These are phyloP conservation scores for Pogonomyrmex californicus DNA, from an alignment of 1,140 invertebrate species.

Conservation along the genomic window DNA sequence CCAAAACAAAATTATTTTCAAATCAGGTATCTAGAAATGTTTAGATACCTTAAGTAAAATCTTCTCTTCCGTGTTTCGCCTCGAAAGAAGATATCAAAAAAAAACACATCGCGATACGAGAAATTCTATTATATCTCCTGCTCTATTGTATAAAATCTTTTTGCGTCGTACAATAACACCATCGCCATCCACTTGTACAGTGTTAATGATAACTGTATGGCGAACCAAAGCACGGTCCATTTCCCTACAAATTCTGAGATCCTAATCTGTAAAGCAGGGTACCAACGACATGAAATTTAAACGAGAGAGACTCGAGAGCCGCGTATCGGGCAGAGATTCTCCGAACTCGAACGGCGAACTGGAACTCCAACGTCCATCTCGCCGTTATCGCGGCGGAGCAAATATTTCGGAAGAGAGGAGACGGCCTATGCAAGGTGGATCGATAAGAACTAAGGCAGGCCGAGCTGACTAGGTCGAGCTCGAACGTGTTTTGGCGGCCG, in stretches of 20 bases:
- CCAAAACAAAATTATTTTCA: too few species aligned
- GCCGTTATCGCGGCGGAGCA: slow-evolving; percentile 9
- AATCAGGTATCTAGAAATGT: too few species aligned
- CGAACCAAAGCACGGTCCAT: neutral
- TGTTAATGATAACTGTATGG: neutral
- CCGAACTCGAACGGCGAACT: neutral
- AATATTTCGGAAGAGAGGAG: slow-evolving; percentile 58
- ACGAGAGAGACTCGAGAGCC: slow-evolving; percentile 19
- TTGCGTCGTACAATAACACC: neutral
- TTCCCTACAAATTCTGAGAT: slow-evolving; percentile 5
- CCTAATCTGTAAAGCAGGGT: neutral
- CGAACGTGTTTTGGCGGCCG: slow-evolving; percentile 57
- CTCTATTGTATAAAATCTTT: too few species aligned
- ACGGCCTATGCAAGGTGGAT: slow-evolving; percentile 55
- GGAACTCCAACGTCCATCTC: slow-evolving; percentile 48
- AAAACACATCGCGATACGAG: neutral
- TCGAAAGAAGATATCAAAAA: too few species aligned
- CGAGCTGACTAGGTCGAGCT: slow-evolving; percentile 61
- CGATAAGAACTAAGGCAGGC: slow-evolving; percentile 62
- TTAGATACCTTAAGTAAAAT: too few species aligned
- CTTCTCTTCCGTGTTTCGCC: too few species aligned
- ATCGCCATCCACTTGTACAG: neutral
- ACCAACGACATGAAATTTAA: slow-evolving; percentile 4
- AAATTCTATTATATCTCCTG: too few species aligned
- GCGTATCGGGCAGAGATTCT: neutral